These are phyloP conservation scores for Psilopogon haemacephalus DNA, from an alignment of 2,113 vertebrate genomes.

Conservation along the genomic window DNA sequence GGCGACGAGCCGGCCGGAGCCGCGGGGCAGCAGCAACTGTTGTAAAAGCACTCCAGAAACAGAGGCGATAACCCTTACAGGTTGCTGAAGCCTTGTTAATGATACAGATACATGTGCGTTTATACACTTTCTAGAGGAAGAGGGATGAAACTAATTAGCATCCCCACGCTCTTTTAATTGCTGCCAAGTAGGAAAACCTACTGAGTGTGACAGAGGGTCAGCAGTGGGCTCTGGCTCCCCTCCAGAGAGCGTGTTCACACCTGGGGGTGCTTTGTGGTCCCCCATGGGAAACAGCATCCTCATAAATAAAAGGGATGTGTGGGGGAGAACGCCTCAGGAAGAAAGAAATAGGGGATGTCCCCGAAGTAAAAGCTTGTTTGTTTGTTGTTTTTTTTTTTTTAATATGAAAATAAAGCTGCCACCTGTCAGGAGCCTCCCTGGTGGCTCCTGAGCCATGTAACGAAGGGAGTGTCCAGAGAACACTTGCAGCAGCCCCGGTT, in stretches of 20 bases:
- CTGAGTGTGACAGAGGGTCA: background rate
- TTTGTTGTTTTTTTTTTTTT: background rate
- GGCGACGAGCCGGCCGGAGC: background rate
- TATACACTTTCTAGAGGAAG: slow-evolving; percentile 47
- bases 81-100: slow-evolving; percentile 14
- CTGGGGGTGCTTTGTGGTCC: background rate
- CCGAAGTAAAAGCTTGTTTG: background rate
- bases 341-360: background rate
- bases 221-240: background rate
- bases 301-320: background rate
- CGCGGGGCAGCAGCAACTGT: background rate
- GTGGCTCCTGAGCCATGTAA: background rate
- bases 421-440: background rate
- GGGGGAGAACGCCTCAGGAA: background rate
- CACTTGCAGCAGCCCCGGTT: background rate
- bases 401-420: background rate
- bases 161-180: slow-evolving; percentile 60
- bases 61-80: slow-evolving; percentile 24
- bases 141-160: slow-evolving; percentile 56
- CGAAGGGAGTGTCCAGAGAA: background rate
- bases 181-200: slow-evolving; percentile 56
- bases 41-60: background rate
- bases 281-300: background rate
- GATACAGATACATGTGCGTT: background rate
- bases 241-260: background rate